These are phyloP conservation scores for Zelostemma sp. DNA, from an alignment of 1,140 invertebrate species.

Conservation along the genomic window DNA sequence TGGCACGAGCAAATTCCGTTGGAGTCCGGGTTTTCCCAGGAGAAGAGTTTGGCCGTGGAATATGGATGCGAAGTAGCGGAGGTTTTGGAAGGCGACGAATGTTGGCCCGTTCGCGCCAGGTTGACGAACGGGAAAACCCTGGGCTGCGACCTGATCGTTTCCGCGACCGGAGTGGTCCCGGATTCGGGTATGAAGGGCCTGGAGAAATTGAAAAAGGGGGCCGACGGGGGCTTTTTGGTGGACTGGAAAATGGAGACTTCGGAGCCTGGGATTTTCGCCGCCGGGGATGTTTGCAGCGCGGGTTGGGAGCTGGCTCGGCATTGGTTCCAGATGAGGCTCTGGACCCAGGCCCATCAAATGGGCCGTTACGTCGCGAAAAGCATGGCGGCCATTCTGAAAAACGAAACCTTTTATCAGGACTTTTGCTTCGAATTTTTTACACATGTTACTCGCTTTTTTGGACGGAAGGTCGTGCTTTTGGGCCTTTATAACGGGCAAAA, in stretches of 20 bases:
- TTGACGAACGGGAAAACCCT: constrained; percentile 82
- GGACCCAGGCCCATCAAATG: constrained; percentile 99
- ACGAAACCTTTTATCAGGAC: constrained; percentile 82
- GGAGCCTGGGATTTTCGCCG: constrained; percentile 86
- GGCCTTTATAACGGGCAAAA: constrained; percentile 96
- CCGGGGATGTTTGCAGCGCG: constrained; percentile 92
- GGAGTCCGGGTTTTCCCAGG: background rate
- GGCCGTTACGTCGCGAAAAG: constrained; percentile 92
- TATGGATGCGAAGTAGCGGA: constrained; percentile 81
- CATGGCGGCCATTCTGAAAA: constrained; percentile 79
- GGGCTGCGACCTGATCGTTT: constrained; percentile 93
- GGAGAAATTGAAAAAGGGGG: constrained; percentile 72
- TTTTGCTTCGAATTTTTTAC: constrained; percentile 98
- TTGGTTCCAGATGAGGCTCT: constrained; percentile 98
- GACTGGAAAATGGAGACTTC: constrained; percentile 90
- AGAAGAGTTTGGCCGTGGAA: constrained; percentile 68
- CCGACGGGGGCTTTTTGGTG: constrained; percentile 85
- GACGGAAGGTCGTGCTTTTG: constrained; percentile 93
- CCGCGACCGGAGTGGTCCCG: constrained; percentile 93
- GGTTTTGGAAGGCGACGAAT: constrained; percentile 56
- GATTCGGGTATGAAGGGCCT: constrained; percentile 74
- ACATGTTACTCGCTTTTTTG: constrained; percentile 96
- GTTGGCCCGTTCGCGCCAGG: constrained; percentile 81
- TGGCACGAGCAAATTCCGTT: constrained; percentile 83
- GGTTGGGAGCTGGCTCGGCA: constrained; percentile 83